Evolutionary conservation across 2,113 vertebrate species (phyloP).

Genomic region (Collichthys lucidus): DNA sequence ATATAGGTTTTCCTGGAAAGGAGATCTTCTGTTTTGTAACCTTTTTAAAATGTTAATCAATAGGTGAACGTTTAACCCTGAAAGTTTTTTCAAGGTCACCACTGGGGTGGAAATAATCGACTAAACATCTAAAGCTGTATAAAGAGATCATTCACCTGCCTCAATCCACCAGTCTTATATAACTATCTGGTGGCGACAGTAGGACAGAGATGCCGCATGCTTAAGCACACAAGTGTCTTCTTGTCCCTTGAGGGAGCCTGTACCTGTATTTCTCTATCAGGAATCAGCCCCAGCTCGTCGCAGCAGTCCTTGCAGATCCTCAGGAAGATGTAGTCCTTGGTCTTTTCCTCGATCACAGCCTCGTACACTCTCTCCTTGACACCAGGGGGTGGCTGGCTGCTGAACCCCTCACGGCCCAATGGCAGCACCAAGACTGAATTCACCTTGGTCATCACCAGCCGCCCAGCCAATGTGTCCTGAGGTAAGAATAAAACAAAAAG

Average conservation of each 20-base stretch:
- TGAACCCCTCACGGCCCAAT: slow-evolving; percentile 87
- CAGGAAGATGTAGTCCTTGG: slow-evolving; percentile 99
- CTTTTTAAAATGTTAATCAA: slow-evolving; percentile 42
- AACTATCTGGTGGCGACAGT: background rate
- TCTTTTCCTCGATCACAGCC: slow-evolving; percentile 98
- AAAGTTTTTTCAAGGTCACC: slow-evolving; percentile 24
- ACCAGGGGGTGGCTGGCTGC: slow-evolving; percentile 88
- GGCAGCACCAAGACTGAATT: slow-evolving; percentile 96
- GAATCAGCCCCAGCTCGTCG: slow-evolving; percentile 91
- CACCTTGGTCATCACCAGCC: slow-evolving; percentile 99
- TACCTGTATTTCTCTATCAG: slow-evolving; percentile 96
- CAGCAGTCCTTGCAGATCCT: slow-evolving; percentile 97
- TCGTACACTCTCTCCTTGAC: slow-evolving; percentile 98
- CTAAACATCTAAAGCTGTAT: background rate
- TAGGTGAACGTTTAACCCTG: slow-evolving; percentile 23
- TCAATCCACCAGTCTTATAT: background rate
- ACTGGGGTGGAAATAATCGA: background rate
- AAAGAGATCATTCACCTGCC: background rate
- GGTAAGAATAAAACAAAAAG: background rate
- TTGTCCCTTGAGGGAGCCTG: background rate
- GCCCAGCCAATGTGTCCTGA: slow-evolving; percentile 94
- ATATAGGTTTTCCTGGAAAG: slow-evolving; percentile 19
- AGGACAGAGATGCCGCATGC: background rate
- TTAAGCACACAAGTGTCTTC: background rate
- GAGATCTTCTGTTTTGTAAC: slow-evolving; percentile 12